Percentiles rank a stretch among this genome's conserved stretches.
These are phyloP conservation scores for Cladopsammia gracilis DNA, from an alignment of 64 coral and sea anemone genomes.

Conservation along the genomic window DNA sequence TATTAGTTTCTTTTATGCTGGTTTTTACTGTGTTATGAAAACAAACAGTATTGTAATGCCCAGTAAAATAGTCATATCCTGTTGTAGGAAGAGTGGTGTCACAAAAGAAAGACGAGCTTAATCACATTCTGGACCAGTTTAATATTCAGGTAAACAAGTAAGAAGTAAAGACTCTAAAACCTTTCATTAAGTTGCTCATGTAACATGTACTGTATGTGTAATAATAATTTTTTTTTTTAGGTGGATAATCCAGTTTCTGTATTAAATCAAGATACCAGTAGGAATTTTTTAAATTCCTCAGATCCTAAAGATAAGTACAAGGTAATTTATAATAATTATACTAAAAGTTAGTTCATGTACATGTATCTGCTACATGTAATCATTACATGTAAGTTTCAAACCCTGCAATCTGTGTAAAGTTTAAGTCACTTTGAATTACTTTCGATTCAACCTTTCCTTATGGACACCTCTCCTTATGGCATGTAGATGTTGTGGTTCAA, in stretches of 20 bases:
- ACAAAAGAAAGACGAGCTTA: constrained; percentile 91
- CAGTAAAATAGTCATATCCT: not conserved
- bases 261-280: constrained; percentile 96
- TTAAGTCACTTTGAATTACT: too few relatives aligned
- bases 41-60: not conserved
- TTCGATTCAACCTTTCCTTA: too few relatives aligned
- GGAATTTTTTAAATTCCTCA: constrained; percentile 94
- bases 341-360: too few relatives aligned
- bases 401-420: too few relatives aligned
- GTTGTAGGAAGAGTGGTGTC: constrained; percentile 85
- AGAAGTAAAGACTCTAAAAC: not conserved
- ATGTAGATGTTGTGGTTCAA: too few relatives aligned
- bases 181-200: too few relatives aligned
- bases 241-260: constrained; percentile 94
- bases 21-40: not conserved
- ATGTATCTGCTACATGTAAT: not conserved
- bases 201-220: too few relatives aligned
- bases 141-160: constrained; percentile 74
- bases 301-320: constrained; percentile 96
- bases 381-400: not conserved
- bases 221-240: constrained; percentile 25
- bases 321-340: constrained; percentile 34
- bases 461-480: too few relatives aligned
- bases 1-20: too few relatives aligned
- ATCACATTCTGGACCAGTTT: constrained; percentile 95